phyloP scores from a whole-genome alignment of 2,888 invertebrate species.

The Candidula unifasciata region DNA sequence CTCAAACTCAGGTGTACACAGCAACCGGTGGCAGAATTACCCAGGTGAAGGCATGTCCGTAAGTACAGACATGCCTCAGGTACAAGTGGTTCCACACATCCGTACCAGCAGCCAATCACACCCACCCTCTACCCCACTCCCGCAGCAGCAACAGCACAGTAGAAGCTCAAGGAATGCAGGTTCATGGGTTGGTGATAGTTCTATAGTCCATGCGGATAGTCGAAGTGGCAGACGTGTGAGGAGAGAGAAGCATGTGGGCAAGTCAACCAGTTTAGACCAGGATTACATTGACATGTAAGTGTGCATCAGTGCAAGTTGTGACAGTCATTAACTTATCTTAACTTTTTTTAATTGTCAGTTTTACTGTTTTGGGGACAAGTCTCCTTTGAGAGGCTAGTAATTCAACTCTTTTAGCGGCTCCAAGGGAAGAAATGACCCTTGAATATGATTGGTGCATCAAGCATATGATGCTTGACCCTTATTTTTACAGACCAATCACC shows the following conservation, averaged over 20 bases:
- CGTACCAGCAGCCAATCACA: conserved; percentile 18
- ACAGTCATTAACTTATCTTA: not conserved
- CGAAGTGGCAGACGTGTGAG: not conserved
- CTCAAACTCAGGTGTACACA: conserved; percentile 62
- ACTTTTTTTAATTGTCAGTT: too few relatives aligned
- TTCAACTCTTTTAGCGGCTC: too few relatives aligned
- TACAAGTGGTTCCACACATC: not conserved
- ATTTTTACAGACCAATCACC: too few relatives aligned
- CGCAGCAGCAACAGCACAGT: conserved; percentile 17
- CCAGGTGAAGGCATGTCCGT: not conserved
- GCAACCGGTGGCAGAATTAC: conserved; percentile 4
- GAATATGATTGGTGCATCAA: too few relatives aligned
- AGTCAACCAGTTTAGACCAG: conserved; percentile 19
- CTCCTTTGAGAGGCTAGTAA: too few relatives aligned
- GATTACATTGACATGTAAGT: conserved; percentile 34
- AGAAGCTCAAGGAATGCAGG: conserved; percentile 15
- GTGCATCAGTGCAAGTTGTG: not conserved
- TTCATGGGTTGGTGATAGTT: not conserved
- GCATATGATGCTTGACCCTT: too few relatives aligned
- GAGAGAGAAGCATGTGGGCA: not conserved
- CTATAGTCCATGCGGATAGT: conserved; percentile 23
- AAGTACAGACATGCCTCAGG: not conserved
- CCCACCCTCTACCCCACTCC: conserved; percentile 26
- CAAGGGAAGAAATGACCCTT: too few relatives aligned
- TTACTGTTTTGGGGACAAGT: too few relatives aligned